A percentile compares a stretch with the other conserved stretches of the same genome.
These are phyloP conservation scores for Achatina immaculata DNA, from an alignment of 1,140 invertebrate species.

Conservation along the genomic window DNA sequence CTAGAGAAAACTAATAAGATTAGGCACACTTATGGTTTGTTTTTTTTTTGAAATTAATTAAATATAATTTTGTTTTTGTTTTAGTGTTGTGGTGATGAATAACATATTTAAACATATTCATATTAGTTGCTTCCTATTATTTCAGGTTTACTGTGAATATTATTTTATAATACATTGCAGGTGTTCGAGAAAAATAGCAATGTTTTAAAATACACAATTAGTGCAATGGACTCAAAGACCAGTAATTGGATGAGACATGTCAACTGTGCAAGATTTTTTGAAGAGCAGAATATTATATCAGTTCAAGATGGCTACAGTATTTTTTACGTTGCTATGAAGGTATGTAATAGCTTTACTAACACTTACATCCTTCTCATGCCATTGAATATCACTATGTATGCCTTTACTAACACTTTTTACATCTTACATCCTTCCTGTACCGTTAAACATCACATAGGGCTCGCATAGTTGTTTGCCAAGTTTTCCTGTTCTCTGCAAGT, in stretches of 20 bases:
- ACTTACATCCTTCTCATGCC: too few species aligned
- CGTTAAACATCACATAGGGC: too few species aligned
- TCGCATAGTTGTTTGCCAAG: too few species aligned
- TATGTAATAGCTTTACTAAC: slow-evolving; percentile 37
- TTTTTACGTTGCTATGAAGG: slow-evolving; percentile 66
- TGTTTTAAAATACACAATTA: slow-evolving; percentile 64
- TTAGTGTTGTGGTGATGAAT: background rate
- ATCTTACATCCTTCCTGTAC: too few species aligned
- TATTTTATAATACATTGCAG: slow-evolving; percentile 40
- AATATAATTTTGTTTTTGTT: too few species aligned
- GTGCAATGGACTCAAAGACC: slow-evolving; percentile 68
- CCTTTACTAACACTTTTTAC: too few species aligned
- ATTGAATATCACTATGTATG: too few species aligned
- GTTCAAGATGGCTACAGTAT: slow-evolving; percentile 62
- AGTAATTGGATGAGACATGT: slow-evolving; percentile 69
- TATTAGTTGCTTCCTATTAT: background rate
- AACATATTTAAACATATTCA: background rate
- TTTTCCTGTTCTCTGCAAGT: too few species aligned
- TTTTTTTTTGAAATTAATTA: too few species aligned
- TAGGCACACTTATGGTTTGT: too few species aligned
- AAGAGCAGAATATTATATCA: slow-evolving; percentile 68
- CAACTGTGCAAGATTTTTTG: slow-evolving; percentile 67
- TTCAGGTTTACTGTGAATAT: background rate
- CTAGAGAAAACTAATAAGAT: too few species aligned
- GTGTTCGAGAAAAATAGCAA: slow-evolving; percentile 51